phyloP scores from a whole-genome alignment of 2,888 invertebrate genomes.

The Isotomurus palustris region DNA sequence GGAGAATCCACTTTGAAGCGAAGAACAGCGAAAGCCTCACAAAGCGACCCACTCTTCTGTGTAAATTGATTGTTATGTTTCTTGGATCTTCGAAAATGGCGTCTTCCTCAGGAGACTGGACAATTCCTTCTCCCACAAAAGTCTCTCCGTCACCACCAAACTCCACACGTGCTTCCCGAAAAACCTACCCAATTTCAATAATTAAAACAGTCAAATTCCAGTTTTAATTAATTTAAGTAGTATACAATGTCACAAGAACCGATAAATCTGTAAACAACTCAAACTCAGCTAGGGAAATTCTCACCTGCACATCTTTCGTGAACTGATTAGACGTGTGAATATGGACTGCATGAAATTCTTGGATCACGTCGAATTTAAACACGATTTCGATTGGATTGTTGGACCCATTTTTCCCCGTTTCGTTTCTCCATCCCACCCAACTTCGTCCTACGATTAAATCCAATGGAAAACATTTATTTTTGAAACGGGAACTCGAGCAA shows the following conservation, averaged over 20 bases:
- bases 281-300: constrained; percentile 23
- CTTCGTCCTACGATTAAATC: constrained; percentile 58
- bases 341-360: constrained; percentile 77
- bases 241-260: background rate
- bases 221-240: background rate
- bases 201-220: background rate
- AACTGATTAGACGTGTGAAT: constrained; percentile 81
- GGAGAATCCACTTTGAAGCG: constrained; percentile 80
- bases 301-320: constrained; percentile 74
- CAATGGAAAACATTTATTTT: background rate
- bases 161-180: constrained; percentile 70
- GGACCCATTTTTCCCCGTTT: constrained; percentile 58
- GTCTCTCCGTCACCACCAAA: constrained; percentile 76
- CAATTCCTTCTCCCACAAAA: constrained; percentile 72
- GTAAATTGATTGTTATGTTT: constrained; percentile 75
- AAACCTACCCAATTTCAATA: constrained; percentile 60
- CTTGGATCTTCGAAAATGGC: constrained; percentile 73
- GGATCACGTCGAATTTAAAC: constrained; percentile 78
- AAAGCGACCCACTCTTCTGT: constrained; percentile 73
- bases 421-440: constrained; percentile 88
- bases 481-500: background rate
- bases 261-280: background rate
- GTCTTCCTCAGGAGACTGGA: constrained; percentile 65
- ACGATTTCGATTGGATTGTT: constrained; percentile 62
- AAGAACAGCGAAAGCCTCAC: constrained; percentile 68